Evolutionary conservation across 2,113 vertebrate species (phyloP).

Genomic region (Pelobates fuscus): DNA sequence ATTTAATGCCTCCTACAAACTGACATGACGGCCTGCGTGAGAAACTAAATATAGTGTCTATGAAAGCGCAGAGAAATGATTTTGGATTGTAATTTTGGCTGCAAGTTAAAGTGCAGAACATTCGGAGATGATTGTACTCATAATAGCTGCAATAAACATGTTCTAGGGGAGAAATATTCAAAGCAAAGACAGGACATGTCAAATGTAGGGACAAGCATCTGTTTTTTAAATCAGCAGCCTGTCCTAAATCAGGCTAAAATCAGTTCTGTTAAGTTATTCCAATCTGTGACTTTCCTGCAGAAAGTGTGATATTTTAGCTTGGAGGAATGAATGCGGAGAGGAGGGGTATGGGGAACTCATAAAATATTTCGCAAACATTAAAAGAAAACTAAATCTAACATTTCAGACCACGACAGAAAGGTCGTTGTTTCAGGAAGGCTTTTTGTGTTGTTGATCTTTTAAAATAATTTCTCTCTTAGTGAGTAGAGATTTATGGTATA

Average conservation of each 20-base stretch:
- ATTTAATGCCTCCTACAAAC: slow-evolving; percentile 43
- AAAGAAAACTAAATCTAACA: neutral
- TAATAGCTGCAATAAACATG: slow-evolving; percentile 49
- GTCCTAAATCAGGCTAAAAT: slow-evolving; percentile 44
- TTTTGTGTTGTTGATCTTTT: too few relatives aligned
- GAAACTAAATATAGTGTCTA: slow-evolving; percentile 41
- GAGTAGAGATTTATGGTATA: too few relatives aligned
- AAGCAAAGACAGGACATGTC: slow-evolving; percentile 46
- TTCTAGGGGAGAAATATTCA: slow-evolving; percentile 12
- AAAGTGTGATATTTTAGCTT: slow-evolving; percentile 44
- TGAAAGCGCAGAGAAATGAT: slow-evolving; percentile 38
- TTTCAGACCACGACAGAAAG: too few relatives aligned
- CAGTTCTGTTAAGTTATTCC: slow-evolving; percentile 38
- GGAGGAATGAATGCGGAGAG: neutral
- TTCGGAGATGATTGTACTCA: slow-evolving; percentile 41
- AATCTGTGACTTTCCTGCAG: slow-evolving; percentile 46
- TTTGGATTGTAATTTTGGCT: slow-evolving; percentile 47
- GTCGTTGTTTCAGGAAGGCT: too few relatives aligned
- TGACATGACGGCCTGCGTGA: slow-evolving; percentile 35
- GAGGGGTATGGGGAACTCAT: neutral
- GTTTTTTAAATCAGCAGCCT: slow-evolving; percentile 48
- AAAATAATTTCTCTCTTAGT: too few relatives aligned
- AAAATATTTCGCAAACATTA: slow-evolving; percentile 26
- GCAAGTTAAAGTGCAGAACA: slow-evolving; percentile 42
- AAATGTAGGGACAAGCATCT: slow-evolving; percentile 45